Evolutionary conservation across 2,888 invertebrate species (phyloP), one percentile per base, ranked within the genome.

Genomic region (Linhomoeus sp.): DNA sequence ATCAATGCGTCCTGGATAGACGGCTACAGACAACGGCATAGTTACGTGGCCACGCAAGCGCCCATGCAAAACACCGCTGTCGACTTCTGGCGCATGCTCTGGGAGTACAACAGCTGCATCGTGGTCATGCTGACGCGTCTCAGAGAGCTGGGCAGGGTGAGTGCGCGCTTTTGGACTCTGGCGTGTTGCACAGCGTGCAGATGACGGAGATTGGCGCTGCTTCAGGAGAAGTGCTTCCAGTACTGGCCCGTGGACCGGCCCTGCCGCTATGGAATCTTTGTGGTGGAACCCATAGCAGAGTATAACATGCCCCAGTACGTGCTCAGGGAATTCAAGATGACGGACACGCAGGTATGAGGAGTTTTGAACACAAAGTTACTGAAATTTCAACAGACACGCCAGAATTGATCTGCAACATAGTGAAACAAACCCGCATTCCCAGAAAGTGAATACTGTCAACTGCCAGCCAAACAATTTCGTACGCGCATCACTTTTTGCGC

Each of bases 221-320:
- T 72, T 56, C 67, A 87, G 84, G 97, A 97, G 68, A 94, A 94
- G 72, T 94, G 94, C 66, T 87, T 86, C 67, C 92, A 92, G 67
- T 99, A 99, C 69, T 99, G 97, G 97, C 97, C 97, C 1, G 85
- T 85, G 59, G 94, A 94, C 66, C 76, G 92, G 59, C 90, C 90
- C 29, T 86, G 88, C 38, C 78, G 92, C 52, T 94, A 92, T 71
- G 88, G 90, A 66, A 90, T 85, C 69, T 90, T 88, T 68, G 92
- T 94, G 41, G 92, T 97, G 23, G 97, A 97, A 69, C 94, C 94
- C 15, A 92, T 94, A 61, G 90, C 94, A 7, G 97, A 97, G 68
- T 97, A 97, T 70, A 92, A 94, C 68, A 94, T 97, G 92, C 90
- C 92, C 29, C 87, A 90, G 68, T 99, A 97, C 68, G 88, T 94